Evolutionary conservation across 1,140 invertebrate species (phyloP), one percentile per base, ranked within the genome.

Genomic region (Bombus waltoni): DNA sequence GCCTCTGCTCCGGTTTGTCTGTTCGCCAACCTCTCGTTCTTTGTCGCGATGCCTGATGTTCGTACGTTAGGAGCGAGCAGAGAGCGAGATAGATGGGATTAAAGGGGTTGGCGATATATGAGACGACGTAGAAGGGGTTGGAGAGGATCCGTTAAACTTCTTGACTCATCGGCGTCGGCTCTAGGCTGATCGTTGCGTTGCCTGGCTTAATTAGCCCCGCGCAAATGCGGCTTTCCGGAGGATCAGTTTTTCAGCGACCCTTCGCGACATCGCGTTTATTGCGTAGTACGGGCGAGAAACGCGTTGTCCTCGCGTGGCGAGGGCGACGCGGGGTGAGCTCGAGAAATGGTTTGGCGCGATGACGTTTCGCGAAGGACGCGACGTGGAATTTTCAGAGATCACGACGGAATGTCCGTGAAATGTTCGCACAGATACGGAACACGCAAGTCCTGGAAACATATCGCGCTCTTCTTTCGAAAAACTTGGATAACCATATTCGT

Each of bases 101-200:
- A 28, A 62, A 62, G 59, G 59, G 59, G 59, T 62, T 62, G 59
- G 28, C 59, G 59, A 62, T 62, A 62, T n/a, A 53, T 5, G n/a
- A 47, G 47, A 57, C 10, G 38, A 70, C 47, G 73, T 53, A 57
- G 53, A 75, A 75, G 73, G 73, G 73, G 73, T 38, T 57, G 53
- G 53, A 32, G 57, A 44, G 68, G 28, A 35, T 38, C 62, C 73
- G 82, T 84, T 84, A 84, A 84, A 71, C 82, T 84, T 84, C 82
- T 84, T 79, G 76, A 84, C 75, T 84, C 82, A 78, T 84, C 75
- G 66, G 57, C 47, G 47, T 77, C 72, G 81, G 81, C 74, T 32
- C 25, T 71, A 10, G 68, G 70, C 80, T 79, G 82, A 79, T 84
- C 82, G 82, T 79, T 47, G 75, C 74, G 40, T 71, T 62, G 73